Base-by-base conservation (phyloP, 2,113 vertebrate species). In the Pandion haliaetus region DNA sequence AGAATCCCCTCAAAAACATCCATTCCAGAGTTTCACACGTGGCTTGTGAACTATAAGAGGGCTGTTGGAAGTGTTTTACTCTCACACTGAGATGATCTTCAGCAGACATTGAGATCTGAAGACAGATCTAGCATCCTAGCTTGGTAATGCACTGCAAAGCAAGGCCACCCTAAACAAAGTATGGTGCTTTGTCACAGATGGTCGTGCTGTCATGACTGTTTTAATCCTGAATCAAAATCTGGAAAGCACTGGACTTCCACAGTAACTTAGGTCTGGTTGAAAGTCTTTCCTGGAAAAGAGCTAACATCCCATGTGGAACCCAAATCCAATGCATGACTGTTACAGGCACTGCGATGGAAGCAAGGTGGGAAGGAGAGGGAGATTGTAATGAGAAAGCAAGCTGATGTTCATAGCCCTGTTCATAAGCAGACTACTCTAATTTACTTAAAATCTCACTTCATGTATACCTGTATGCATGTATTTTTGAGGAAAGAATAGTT, bases 121-220 rank as follows among this genome's bases (percentile, higher is more conserved):
- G 40, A 55, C 32, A 69, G 44, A 38, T n/a, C n/a, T n/a, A n/a
- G 9, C 0, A 0, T 23, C 88, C 15, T 50, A 32, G 3, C 9
- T 44, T 80, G 40, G 17, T 44, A 86, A 65, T 1, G 6, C 24
- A 24, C n/a, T 44, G 17, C 38, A 70, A 78, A 47, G 36, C 23
- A 44, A 63, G 44, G 31, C 40, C 45, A 42, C 28, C 8, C 20
- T 34, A n/a, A 77, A 61, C 47, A 17, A 49, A 44, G 52, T 29
- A 11, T 4, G 14, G 28, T 79, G 42, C 57, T 77, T 66, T 40
- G 23, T 36, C n/a, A 26, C 5, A 57, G 44, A 28, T 5, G 17
- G 11, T n/a, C 61, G 17, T 62, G 26, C 55, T 54, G 9, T 29
- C 3, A 2, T 34, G 16, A 13, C 34, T 44, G 32, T 38, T 86